phyloP scores from a whole-genome alignment of 2,113 vertebrate genomes.

The Meleagris gallopavo region DNA sequence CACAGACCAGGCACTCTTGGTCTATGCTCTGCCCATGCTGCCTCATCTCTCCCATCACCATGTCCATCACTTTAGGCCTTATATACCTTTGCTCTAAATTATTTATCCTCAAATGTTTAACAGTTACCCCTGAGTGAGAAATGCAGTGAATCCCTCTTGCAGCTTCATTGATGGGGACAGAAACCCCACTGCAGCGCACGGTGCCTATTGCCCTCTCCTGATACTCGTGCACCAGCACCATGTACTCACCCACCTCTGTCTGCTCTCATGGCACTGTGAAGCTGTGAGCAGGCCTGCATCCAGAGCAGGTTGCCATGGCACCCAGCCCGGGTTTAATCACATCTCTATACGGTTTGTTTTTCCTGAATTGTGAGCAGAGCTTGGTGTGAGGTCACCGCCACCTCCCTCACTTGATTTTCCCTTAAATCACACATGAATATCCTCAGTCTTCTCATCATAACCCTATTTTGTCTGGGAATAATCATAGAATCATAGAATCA shows the following conservation, averaged over 20 bases:
- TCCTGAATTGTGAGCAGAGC: neutral
- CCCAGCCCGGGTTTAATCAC: neutral
- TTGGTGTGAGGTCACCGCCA: neutral
- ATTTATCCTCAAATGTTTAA: neutral
- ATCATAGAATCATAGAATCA: neutral
- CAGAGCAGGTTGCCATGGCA: neutral
- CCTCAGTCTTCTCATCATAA: neutral
- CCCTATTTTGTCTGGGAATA: neutral
- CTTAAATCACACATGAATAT: neutral
- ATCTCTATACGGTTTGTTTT: neutral
- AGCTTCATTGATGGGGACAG: neutral
- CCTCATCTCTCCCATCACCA: neutral
- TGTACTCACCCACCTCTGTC: neutral
- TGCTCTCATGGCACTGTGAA: neutral
- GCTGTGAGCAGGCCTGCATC: neutral
- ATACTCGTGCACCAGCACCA: accelerated
- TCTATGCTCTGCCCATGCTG: neutral
- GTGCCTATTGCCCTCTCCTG: neutral
- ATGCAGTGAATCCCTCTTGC: neutral
- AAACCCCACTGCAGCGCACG: accelerated
- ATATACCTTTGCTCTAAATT: neutral
- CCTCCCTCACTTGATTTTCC: neutral
- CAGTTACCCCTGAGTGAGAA: neutral
- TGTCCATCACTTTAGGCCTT: neutral
- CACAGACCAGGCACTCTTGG: neutral